Base-by-base conservation (phyloP, 2,113 vertebrate genomes). In the Formicarius rufipectus region DNA sequence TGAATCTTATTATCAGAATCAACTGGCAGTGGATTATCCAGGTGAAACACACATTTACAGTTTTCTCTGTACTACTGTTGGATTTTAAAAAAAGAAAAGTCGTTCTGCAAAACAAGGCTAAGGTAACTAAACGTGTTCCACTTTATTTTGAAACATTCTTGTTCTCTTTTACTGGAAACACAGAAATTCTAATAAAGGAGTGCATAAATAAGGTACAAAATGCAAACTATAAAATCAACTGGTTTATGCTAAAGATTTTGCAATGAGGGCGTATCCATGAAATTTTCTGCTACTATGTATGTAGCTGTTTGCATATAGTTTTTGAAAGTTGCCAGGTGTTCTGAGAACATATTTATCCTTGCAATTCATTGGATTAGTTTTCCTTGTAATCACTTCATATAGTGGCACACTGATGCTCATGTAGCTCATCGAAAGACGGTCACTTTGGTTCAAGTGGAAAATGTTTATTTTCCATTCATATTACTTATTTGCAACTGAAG, bases 41-140 rank as follows among this genome's bases (percentile, higher is more conserved):
- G 23, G 56, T 19, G 15, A 87, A 92, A 80, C 30, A 47, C 15
- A 35, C 0, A 0, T 28, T 30, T 49, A 39, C 6, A 37, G 50
- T 53, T 88, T 73, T 93, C 12, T 31, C 67, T 12, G 28, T 64
- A 58, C 7, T 35, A 12, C 7, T 59, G 24, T 31, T 23, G 4
- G 6, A 40, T 76, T n/a, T 42, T 42, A 42, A 33, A 89, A 83
- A 77, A 84, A 74, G 18, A 19, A 6, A 39, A 92, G 67, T 52
- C 4, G 45, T 50, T 75, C 64, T 87, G 25, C 30, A 59, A 59
- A 92, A 52, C 14, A 60, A 64, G n/a, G 27, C 16, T 85, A 14
- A 0, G 0, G 22, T 56, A 93, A 80, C 35, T 71, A 44, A 81
- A 52, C 16, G 6, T 33, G 5, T 33, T 66, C 10, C 7, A 22